These are phyloP conservation scores for Microplitis demolitor DNA, from an alignment of 1,140 invertebrate species.

Conservation along the genomic window DNA sequence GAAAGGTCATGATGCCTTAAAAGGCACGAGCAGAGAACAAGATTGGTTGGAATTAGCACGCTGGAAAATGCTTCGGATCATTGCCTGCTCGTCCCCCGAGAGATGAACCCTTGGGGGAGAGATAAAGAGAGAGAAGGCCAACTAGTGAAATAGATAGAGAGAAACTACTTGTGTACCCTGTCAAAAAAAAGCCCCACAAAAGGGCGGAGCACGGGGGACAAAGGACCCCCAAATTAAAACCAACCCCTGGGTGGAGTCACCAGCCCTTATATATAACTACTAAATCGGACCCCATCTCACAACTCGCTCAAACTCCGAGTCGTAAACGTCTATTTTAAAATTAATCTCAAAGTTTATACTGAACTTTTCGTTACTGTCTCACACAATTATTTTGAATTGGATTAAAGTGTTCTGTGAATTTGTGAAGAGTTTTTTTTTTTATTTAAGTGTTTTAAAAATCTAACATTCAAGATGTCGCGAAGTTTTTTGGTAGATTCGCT, in stretches of 20 bases:
- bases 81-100: conserved; percentile 40
- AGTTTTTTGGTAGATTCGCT: conserved; percentile 78
- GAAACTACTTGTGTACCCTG: neutral
- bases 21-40: conserved; percentile 38
- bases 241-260: conserved; percentile 61
- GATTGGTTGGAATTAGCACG: conserved; percentile 28
- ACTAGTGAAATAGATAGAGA: neutral
- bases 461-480: conserved; percentile 67
- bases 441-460: neutral
- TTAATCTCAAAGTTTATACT: neutral
- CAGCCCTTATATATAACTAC: conserved; percentile 44
- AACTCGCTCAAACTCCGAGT: conserved; percentile 39
- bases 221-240: conserved; percentile 43
- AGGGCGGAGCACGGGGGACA: conserved; percentile 50
- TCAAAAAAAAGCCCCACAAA: conserved; percentile 12
- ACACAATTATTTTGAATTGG: neutral
- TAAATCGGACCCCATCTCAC: conserved; percentile 35
- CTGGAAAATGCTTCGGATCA: conserved; percentile 11
- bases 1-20: conserved; percentile 45
- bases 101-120: conserved; percentile 10
- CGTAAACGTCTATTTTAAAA: conserved; percentile 27
- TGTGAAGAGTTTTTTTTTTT: neutral
- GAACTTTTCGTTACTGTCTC: neutral
- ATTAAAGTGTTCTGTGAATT: neutral
- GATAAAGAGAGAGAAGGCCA: neutral